Base-by-base conservation (phyloP, 2,113 vertebrate species). In the Pseudopipra pipra region DNA sequence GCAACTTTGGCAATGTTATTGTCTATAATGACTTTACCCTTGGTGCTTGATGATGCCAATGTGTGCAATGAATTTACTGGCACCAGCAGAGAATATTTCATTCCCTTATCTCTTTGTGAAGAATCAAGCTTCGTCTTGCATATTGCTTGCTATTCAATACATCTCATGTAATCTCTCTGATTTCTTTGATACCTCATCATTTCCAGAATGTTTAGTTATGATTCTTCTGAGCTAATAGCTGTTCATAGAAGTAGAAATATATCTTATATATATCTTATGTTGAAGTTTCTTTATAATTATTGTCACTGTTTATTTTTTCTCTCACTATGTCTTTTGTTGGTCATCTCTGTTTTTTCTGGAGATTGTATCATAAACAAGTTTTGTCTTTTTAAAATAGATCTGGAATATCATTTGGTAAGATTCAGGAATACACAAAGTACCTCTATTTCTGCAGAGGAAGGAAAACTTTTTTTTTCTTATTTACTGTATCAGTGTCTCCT, bases 1-100 rank as follows among this genome's bases (percentile, higher is more conserved):
- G 91, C 67, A 89, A 66, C 81, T 96, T 95, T 94, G 74, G 49
- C 58, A 85, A 6, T 37, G 25, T 20, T 79, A 23, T 79, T 94
- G 85, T 77, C 74, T 91, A 6, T 87, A 90, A 93, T 68, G 74
- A 70, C 46, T 85, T 71, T 66, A 43, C 74, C 59, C 71, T 96
- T 87, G 66, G 51, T 96, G 27, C 33, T 76, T 90, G 87, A 70
- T 25, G 31, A 80, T 96, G 91, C 70, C 78, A 85, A 87, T 0
- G 0, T 0, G 0, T 70, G 37, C 56, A 74, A 35, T 87, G 61
- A 85, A 65, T 85, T 89, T 82, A 78, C 58, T 94, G 85, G 58
- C 81, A 93, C 25, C 27, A 77, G 43, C 51, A 87, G 28, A 93
- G 31, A 85, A 56, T 91, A 82, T 87, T 91, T 95, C 58, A 71